Evolutionary conservation across 2,113 vertebrate genomes (phyloP).

Genomic region (Microcebus ravelobensis): DNA sequence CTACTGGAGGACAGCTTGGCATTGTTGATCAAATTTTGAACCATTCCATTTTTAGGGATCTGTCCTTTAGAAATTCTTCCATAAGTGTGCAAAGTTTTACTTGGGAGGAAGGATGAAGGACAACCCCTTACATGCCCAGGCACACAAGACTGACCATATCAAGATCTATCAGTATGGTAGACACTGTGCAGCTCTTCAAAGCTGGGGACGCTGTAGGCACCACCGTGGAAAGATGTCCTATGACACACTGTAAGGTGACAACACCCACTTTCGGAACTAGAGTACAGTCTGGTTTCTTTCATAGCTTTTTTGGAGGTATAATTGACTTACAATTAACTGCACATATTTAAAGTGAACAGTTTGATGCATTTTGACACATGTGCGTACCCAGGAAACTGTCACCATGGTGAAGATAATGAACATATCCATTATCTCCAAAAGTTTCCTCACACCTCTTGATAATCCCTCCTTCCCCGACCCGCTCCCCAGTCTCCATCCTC

Average conservation of each 20-base stretch:
- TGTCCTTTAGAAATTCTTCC: neutral
- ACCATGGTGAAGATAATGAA: neutral
- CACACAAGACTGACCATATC: neutral
- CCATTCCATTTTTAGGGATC: neutral
- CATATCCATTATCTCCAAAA: fast-evolving
- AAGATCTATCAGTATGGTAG: neutral
- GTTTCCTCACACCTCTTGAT: neutral
- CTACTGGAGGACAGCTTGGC: neutral
- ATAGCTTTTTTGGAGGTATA: neutral
- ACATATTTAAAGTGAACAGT: neutral
- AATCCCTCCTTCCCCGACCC: too few species aligned
- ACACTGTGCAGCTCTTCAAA: neutral
- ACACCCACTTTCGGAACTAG: neutral
- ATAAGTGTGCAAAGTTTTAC: neutral
- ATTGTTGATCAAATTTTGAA: neutral
- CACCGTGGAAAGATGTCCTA: neutral
- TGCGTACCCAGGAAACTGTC: neutral
- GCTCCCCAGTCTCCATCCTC: fast-evolving
- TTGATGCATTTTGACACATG: neutral
- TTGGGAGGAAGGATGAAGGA: neutral
- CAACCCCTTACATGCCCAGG: neutral
- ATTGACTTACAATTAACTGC: neutral
- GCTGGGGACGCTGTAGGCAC: neutral
- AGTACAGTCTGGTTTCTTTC: neutral
- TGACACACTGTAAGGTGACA: neutral